Evolutionary conservation across 2,797 vertebrate genomes (phyloP).

Genomic region (Myripristis murdjan): DNA sequence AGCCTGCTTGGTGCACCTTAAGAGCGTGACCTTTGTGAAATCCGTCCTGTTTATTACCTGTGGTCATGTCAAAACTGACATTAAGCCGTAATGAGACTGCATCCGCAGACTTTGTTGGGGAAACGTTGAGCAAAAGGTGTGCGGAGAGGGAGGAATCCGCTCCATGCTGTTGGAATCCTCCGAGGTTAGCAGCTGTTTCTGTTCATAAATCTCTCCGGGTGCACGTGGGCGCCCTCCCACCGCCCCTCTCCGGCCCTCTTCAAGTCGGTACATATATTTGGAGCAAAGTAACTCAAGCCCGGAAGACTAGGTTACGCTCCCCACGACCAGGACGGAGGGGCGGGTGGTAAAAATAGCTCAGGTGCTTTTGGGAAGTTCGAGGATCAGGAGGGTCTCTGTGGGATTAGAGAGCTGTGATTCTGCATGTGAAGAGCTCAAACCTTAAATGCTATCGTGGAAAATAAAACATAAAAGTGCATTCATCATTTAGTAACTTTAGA

Average conservation of each 20-base stretch:
- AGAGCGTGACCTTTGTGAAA: constrained; percentile 29
- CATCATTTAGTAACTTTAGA: too few species aligned
- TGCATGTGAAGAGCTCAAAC: constrained; percentile 18
- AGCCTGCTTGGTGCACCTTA: background rate
- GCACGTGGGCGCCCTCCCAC: constrained; percentile 27
- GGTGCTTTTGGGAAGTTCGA: constrained; percentile 65
- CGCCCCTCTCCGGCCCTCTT: constrained; percentile 46
- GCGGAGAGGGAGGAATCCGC: constrained; percentile 27
- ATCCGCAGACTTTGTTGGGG: background rate
- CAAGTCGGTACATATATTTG: constrained; percentile 79
- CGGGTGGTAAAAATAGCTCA: constrained; percentile 79
- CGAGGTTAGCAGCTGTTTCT: constrained; percentile 81
- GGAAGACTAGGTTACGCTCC: constrained; percentile 62
- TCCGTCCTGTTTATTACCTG: background rate
- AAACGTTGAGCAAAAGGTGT: background rate
- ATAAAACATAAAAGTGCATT: too few species aligned
- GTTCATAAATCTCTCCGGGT: constrained; percentile 58
- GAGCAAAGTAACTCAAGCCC: constrained; percentile 80
- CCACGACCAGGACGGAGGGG: constrained; percentile 22
- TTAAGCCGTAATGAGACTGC: constrained; percentile 16
- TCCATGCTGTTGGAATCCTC: constrained; percentile 63
- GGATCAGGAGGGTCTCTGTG: constrained; percentile 60
- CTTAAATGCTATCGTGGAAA: background rate
- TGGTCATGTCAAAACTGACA: constrained; percentile 4
- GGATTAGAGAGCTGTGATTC: constrained; percentile 58